Evolutionary conservation across 2,113 vertebrate species (phyloP).

Genomic region (Grus americana): DNA sequence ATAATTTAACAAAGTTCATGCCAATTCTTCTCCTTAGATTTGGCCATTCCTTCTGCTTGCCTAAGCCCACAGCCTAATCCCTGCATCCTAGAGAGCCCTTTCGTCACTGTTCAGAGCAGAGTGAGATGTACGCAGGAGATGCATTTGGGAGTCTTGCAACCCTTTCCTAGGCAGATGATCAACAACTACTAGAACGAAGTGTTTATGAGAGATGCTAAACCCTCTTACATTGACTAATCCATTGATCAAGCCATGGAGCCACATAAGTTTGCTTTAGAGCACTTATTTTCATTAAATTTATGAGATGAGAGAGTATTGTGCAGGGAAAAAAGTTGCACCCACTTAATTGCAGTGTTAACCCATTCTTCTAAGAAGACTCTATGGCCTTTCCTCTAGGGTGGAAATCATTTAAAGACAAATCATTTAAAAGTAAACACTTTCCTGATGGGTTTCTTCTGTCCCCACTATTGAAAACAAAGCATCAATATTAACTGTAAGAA

Average conservation of each 20-base stretch:
- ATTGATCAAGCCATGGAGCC: neutral
- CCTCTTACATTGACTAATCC: neutral
- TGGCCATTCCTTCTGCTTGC: neutral
- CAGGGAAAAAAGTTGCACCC: neutral
- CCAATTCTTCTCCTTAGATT: neutral
- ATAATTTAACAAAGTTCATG: neutral
- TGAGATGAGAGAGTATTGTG: neutral
- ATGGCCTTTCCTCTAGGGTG: neutral
- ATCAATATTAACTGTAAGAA: neutral
- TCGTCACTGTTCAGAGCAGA: neutral
- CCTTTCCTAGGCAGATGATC: neutral
- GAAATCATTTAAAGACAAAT: neutral
- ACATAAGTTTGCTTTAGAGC: neutral
- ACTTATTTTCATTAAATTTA: neutral
- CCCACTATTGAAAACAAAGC: neutral
- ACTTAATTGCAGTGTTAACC: neutral
- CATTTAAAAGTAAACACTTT: neutral
- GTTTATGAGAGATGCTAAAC: neutral
- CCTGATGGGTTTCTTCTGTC: neutral
- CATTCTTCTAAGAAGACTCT: neutral
- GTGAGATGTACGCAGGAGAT: neutral
- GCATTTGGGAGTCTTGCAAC: neutral
- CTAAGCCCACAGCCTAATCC: neutral
- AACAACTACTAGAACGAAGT: neutral
- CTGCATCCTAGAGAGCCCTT: fast-evolving